Evolutionary conservation across 2,888 invertebrate genomes (phyloP), one percentile per base, ranked within the genome.

Genomic region (Andrena bicolor): DNA sequence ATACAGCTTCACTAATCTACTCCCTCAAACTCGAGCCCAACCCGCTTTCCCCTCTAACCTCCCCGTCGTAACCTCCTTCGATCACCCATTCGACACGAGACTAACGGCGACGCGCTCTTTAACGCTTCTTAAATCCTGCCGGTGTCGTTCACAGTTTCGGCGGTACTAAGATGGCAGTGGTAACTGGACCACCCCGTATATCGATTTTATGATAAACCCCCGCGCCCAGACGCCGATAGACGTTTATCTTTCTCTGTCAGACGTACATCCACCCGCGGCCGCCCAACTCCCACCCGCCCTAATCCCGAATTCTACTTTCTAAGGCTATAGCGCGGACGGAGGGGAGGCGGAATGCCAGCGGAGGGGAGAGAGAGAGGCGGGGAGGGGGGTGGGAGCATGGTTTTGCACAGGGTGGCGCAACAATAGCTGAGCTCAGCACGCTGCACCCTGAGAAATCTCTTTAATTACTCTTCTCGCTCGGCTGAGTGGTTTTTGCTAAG

Each of bases 391-490:
- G 13, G 2, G 16, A 41, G 66, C 58, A 75, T 35, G 64, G 79
- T 79, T 83, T 83, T 76, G 79, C 79, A 56, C 56, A 41, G 58
- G 51, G n/a, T 20, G n/a, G 51, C 26, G 65, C 56, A 66, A 83
- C 79, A 83, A 83, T 76, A 53, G 83, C 79, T 53, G 71, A 72
- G 69, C 75, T 61, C 83, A 53, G 65, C 72, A 26, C 53, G 58
- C 10, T 53, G 60, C 72, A 65, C 71, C 56, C 68, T 64, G 83
- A 70, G 83, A 76, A 83, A 84, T 84, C 83, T 79, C 79, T 76
- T 83, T 84, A 84, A 84, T 83, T 83, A 83, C 83, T 76, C 83
- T 83, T 72, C 83, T 53, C 65, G n/a, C 83, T 32, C 66, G 30
- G 58, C 56, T 28, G 63, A 68, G 73, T 77, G 65, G 74, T 73